Evolutionary conservation across 2,797 vertebrate genomes (phyloP).

Genomic region (Xiphorhynchus erythropygius): DNA sequence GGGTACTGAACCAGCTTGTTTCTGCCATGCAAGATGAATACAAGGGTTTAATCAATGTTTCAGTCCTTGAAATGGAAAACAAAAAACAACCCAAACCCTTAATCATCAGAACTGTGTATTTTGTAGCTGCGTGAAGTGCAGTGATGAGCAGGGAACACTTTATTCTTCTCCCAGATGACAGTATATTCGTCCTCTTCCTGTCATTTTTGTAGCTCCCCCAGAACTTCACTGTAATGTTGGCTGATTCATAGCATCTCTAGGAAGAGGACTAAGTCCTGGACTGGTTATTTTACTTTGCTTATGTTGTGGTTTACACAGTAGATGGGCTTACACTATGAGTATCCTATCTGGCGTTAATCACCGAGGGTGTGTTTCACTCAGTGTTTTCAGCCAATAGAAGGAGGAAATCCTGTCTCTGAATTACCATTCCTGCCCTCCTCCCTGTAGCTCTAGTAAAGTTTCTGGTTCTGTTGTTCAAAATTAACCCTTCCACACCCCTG

Average conservation of each 20-base stretch:
- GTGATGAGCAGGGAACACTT: neutral
- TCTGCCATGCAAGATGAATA: neutral
- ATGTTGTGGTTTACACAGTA: neutral
- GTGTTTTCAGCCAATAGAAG: neutral
- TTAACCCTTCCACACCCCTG: neutral
- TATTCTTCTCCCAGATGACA: neutral
- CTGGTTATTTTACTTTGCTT: neutral
- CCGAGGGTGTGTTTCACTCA: neutral
- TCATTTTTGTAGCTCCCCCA: neutral
- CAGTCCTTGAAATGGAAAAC: neutral
- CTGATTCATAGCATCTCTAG: neutral
- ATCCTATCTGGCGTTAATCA: neutral
- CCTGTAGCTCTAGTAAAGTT: neutral
- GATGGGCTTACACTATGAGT: neutral
- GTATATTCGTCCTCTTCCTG: neutral
- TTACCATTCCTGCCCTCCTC: constrained; percentile 1
- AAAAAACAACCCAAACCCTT: neutral
- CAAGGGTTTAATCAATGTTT: neutral
- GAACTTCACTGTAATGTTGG: neutral
- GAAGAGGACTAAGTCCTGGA: neutral
- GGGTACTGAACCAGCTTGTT: neutral
- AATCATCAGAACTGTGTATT: neutral
- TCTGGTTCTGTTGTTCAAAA: constrained; percentile 4
- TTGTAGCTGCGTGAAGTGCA: neutral
- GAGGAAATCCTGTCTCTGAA: constrained; percentile 54